These are phyloP conservation scores for Gadopsis marmoratus DNA, from an alignment of 2,797 vertebrate species.

Conservation along the genomic window DNA sequence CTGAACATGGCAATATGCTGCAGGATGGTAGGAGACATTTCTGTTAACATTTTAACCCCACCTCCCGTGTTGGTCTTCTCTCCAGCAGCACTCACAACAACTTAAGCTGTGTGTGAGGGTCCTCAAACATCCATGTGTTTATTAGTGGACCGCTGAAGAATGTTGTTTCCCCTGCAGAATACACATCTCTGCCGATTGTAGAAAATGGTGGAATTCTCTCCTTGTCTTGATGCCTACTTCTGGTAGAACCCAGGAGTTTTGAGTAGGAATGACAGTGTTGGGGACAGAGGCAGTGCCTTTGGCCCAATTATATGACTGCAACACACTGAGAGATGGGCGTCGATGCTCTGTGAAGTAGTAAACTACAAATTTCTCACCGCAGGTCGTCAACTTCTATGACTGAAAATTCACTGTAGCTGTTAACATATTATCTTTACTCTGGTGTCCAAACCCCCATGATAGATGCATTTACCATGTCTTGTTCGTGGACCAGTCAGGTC, in stretches of 20 bases:
- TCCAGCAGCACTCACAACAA: background rate
- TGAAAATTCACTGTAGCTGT: background rate
- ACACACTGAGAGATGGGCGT: background rate
- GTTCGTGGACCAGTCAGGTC: conserved; percentile 2
- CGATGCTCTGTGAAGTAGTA: background rate
- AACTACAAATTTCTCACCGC: background rate
- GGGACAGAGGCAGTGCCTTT: conserved; percentile 1
- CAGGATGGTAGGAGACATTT: background rate
- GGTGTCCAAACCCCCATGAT: background rate
- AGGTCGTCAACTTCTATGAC: background rate
- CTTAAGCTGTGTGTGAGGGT: background rate
- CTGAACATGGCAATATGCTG: background rate
- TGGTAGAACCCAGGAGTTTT: background rate
- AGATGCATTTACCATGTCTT: background rate
- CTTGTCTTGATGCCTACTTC: background rate
- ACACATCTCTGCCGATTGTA: background rate
- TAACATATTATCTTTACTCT: background rate
- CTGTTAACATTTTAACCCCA: background rate
- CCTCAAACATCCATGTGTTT: background rate
- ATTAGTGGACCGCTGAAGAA: background rate
- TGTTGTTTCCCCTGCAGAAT: background rate
- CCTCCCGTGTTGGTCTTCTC: background rate
- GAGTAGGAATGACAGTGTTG: background rate
- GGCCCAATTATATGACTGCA: background rate
- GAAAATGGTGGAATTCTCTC: background rate